These are phyloP conservation scores for Alcedo quadribrachys DNA, from an alignment of 2,797 vertebrate species.

Conservation along the genomic window DNA sequence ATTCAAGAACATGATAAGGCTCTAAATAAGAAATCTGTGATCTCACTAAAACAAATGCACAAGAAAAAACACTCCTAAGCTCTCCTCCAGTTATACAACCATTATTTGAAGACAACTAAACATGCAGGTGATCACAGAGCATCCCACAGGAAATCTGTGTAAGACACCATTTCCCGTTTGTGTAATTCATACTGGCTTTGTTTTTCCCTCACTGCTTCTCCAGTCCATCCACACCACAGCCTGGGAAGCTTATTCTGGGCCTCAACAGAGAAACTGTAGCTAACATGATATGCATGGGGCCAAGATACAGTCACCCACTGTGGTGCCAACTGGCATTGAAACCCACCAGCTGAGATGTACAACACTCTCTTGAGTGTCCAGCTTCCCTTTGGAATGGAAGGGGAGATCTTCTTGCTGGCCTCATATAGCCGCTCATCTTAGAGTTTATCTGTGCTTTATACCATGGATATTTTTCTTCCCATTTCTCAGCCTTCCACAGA, in stretches of 20 bases:
- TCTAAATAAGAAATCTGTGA: not conserved
- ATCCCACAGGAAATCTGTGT: not conserved
- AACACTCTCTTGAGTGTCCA: not conserved
- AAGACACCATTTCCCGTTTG: not conserved
- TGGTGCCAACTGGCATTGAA: not conserved
- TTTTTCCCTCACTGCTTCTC: not conserved
- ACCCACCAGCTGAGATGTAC: not conserved
- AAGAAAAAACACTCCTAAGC: not conserved
- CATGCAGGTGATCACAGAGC: not conserved
- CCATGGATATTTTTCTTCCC: not conserved
- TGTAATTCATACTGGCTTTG: not conserved
- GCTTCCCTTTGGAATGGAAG: not conserved
- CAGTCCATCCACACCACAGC: not conserved
- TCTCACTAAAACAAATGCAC: not conserved
- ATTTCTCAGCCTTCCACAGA: not conserved
- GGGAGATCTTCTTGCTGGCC: not conserved
- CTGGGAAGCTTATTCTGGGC: not conserved
- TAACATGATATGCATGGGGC: fast-evolving
- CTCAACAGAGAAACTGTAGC: not conserved
- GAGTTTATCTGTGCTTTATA: not conserved
- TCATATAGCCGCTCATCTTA: not conserved
- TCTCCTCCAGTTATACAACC: not conserved
- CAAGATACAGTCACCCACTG: not conserved
- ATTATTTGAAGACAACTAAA: not conserved
- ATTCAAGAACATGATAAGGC: not conserved